Conservation (phyloP, 2,888 invertebrate genomes). For the Phengaris arion region DNA sequence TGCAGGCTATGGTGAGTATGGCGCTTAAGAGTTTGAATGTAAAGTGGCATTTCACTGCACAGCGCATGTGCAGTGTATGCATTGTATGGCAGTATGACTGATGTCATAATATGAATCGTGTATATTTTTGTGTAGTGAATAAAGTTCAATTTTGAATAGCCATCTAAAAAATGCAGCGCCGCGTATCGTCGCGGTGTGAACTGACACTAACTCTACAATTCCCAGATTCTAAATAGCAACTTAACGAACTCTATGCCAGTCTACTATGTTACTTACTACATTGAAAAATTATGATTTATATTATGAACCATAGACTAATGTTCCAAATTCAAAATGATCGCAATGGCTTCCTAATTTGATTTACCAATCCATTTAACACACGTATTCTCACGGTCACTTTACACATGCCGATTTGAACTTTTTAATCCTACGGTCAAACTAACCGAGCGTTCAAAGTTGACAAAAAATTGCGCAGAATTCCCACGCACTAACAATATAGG, state of each 20-base stretch:
- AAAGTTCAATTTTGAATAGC: too few relatives aligned
- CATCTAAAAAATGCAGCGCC: too few relatives aligned
- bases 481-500: constrained; percentile 40
- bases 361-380: not conserved
- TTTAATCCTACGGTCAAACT: constrained; percentile 34
- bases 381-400: constrained; percentile 18
- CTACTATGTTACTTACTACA: not conserved
- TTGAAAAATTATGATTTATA: not conserved
- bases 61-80: too few relatives aligned
- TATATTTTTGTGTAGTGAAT: too few relatives aligned
- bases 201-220: too few relatives aligned
- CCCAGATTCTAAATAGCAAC: not conserved
- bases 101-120: too few relatives aligned
- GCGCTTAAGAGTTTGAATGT: too few relatives aligned
- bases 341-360: constrained; percentile 16
- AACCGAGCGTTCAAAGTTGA: constrained; percentile 33
- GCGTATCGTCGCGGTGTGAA: too few relatives aligned
- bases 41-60: too few relatives aligned
- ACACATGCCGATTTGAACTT: constrained; percentile 17
- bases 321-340: constrained; percentile 8
- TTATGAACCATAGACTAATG: constrained; percentile 7
- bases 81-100: too few relatives aligned
- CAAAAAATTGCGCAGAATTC: constrained; percentile 35
- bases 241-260: not conserved
- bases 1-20: too few relatives aligned